phyloP scores from a whole-genome alignment of 2,113 vertebrate species.

The Chinchilla lanigera region DNA sequence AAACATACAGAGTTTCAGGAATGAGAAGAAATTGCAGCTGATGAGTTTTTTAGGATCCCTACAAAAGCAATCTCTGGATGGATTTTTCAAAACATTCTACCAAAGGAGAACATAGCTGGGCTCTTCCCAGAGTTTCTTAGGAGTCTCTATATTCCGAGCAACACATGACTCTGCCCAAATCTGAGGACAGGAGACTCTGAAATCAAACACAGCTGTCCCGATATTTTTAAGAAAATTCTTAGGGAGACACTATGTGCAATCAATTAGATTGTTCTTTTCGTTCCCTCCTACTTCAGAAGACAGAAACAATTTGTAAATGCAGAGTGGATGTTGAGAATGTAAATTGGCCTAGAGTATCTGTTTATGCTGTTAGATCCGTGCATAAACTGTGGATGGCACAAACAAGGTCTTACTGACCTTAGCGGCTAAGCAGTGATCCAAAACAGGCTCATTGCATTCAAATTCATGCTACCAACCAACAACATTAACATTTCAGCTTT shows the following conservation, averaged over 20 bases:
- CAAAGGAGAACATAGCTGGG: conserved; percentile 47
- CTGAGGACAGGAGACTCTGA: conserved; percentile 69
- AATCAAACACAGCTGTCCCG: conserved; percentile 77
- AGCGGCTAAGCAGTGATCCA: conserved; percentile 70
- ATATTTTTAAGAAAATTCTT: conserved; percentile 81
- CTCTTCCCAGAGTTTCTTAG: conserved; percentile 59
- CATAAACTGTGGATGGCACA: conserved; percentile 73
- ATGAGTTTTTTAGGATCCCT: conserved; percentile 61
- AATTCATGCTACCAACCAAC: conserved; percentile 63
- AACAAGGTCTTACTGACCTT: conserved; percentile 82
- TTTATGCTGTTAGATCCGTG: conserved; percentile 79
- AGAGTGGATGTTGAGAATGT: conserved; percentile 69
- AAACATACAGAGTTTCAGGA: conserved; percentile 57
- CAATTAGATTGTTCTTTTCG: conserved; percentile 76
- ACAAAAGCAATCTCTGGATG: conserved; percentile 55
- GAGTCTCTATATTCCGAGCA: conserved; percentile 28
- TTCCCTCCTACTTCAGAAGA: conserved; percentile 63
- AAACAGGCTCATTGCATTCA: conserved; percentile 66
- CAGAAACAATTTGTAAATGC: conserved; percentile 81
- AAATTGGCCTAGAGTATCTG: conserved; percentile 73
- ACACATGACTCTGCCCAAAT: not conserved
- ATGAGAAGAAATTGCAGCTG: conserved; percentile 62
- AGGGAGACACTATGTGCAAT: conserved; percentile 78
- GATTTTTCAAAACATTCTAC: conserved; percentile 50
- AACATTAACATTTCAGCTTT: conserved; percentile 54